Evolutionary conservation across 2,113 vertebrate species (phyloP), one percentile per base, ranked within the genome.

Genomic region (Tamias sibiricus): DNA sequence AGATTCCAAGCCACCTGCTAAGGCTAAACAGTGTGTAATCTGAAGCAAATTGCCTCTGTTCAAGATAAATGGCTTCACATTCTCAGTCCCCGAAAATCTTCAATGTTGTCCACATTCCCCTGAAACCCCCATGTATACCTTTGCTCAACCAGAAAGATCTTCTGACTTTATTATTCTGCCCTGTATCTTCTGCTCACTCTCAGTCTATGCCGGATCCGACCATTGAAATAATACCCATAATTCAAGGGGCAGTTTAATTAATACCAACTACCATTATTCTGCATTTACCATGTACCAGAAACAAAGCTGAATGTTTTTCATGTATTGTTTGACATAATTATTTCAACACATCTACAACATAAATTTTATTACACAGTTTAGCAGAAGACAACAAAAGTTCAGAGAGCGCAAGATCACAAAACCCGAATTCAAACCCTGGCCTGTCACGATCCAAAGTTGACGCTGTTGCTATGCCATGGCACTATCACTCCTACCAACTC

Each of bases 1-100:
- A 82, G 40, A 49, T 64, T 57, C 47, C 47, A 37, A 87, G 47
- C n/a, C 84, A 84, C n/a, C 87, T 87, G 57, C 57, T 52, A 82
- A 84, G 54, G 87, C 66, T 84, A 72, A 85, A 44, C 22, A 4
- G 5, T n/a, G 82, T 94, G 64, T 54, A 47, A 84, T 37, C 28
- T 80, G 35, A 69, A 76, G 57, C n/a, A n/a, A 89, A 54, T 1
- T 62, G 54, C 32, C 77, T 87, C 20, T 87, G 5, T 79, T 69
- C 32, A 30, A 68, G 8, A 77, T 19, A 62, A 66, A 83, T 9
- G 6, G 3, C 37, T 1, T 54, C 49, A 87, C 13, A 52, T 14
- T 32, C 12, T 71, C 28, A 57, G 42, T 7, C 6, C 9, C 47
- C 52, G 3, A 12, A 4, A 49, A 64, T n/a, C 40, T 75, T 83